A percentile compares a stretch with the other conserved stretches of the same genome.
phyloP scores from a whole-genome alignment of 1,140 invertebrate genomes.

The Pinna nobilis region DNA sequence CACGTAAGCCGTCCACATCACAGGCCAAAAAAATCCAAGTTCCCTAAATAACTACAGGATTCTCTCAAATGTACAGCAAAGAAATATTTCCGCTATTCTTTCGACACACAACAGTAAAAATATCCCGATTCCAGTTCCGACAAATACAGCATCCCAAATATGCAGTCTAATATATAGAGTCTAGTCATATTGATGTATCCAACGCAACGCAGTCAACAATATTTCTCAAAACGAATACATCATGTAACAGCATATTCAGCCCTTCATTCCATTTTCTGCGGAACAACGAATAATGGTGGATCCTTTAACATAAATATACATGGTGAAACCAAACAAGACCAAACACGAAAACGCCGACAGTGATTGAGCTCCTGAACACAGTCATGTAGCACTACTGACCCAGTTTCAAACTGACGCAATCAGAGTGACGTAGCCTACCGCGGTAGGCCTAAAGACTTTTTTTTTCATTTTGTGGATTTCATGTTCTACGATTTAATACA shows the following conservation, averaged over 20 bases:
- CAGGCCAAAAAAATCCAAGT: slow-evolving; percentile 31
- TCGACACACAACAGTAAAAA: background rate
- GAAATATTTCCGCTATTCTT: slow-evolving; percentile 3
- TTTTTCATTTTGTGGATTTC: too few species aligned
- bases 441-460: too few species aligned
- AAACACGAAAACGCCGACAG: background rate
- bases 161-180: too few species aligned
- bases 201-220: background rate
- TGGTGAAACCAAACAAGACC: background rate
- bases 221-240: background rate
- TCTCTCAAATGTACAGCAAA: background rate
- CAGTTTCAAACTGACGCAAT: too few species aligned
- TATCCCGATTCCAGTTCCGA: background rate
- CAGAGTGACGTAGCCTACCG: too few species aligned
- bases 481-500: too few species aligned
- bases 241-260: background rate
- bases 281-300: background rate
- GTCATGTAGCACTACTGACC: too few species aligned
- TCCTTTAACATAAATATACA: slow-evolving; percentile 6
- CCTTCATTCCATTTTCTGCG: background rate
- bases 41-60: slow-evolving; percentile 21
- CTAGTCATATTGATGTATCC: background rate
- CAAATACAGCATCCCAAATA: background rate
- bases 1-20: slow-evolving; percentile 17
- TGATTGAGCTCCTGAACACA: too few species aligned